Percentiles rank a stretch among this genome's conserved stretches.
phyloP scores from a whole-genome alignment of 2,113 vertebrate species.

The Macaca nemestrina region DNA sequence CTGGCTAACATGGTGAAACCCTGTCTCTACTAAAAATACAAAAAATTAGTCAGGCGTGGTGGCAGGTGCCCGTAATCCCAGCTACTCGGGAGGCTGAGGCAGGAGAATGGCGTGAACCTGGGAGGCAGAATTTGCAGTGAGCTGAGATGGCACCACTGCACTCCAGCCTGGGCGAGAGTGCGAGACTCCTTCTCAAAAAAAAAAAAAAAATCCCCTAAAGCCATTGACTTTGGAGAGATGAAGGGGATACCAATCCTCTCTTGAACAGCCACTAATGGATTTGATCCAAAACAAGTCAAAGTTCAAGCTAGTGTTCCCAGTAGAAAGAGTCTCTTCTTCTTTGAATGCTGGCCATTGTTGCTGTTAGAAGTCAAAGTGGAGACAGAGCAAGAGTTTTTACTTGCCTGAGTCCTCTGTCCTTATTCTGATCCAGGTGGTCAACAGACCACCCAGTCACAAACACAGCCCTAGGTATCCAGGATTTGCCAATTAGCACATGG shows the following conservation, averaged over 20 bases:
- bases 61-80: no score
- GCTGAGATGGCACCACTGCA: no score
- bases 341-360: neutral
- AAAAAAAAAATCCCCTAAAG: neutral
- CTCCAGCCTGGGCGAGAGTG: no score
- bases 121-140: no score
- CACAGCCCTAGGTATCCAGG: neutral
- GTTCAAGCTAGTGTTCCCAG: neutral
- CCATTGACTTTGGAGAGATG: neutral
- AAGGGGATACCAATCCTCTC: neutral
- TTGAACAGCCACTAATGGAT: neutral
- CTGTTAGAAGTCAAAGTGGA: conserved; percentile 20
- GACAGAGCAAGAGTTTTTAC: neutral
- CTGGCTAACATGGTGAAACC: no score
- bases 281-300: neutral
- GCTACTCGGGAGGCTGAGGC: no score
- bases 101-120: no score
- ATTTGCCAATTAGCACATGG: conserved; percentile 1
- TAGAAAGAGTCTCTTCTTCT: neutral
- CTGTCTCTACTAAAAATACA: no score
- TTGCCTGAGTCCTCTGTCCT: neutral
- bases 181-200: no score
- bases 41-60: no score
- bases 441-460: neutral
- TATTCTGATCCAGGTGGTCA: conserved; percentile 20